A percentile compares a stretch with the other conserved stretches of the same genome.
Evolutionary conservation across 2,113 vertebrate species (phyloP).

Genomic region (Bostrychus sinensis): DNA sequence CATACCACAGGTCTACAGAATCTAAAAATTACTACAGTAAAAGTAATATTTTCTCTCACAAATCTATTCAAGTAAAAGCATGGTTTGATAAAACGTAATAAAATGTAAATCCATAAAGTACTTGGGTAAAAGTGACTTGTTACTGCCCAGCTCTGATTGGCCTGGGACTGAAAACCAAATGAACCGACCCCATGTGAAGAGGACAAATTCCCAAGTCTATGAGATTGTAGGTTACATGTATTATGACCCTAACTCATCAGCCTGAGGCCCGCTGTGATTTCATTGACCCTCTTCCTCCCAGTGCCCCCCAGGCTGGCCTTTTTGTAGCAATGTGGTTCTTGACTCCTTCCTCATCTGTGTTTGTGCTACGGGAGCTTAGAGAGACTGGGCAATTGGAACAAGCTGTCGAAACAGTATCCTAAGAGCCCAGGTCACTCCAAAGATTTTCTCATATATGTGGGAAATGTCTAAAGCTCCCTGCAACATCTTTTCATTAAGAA

Average conservation of each 20-base stretch:
- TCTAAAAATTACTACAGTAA: too few relatives aligned
- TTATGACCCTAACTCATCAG: constrained; percentile 52
- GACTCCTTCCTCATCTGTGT: constrained; percentile 65
- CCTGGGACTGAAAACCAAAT: constrained; percentile 41
- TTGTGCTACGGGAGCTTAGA: constrained; percentile 60
- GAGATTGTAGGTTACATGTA: constrained; percentile 49
- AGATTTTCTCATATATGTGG: constrained; percentile 56
- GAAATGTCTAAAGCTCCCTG: constrained; percentile 30
- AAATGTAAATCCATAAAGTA: too few relatives aligned
- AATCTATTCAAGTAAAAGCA: too few relatives aligned
- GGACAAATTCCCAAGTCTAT: constrained; percentile 43
- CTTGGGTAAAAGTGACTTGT: too few relatives aligned
- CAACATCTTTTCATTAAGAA: neutral
- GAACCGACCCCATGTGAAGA: constrained; percentile 51
- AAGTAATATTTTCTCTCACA: too few relatives aligned
- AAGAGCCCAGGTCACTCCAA: constrained; percentile 59
- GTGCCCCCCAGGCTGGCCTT: constrained; percentile 60
- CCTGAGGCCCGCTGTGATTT: constrained; percentile 64
- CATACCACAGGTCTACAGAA: too few relatives aligned
- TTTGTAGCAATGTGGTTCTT: constrained; percentile 62
- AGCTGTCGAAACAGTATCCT: constrained; percentile 77
- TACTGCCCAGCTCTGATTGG: constrained; percentile 47
- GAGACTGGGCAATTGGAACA: constrained; percentile 70
- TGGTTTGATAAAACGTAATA: too few relatives aligned
- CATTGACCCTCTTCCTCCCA: constrained; percentile 68